A percentile compares a stretch with the other conserved stretches of the same genome.
phyloP scores from a whole-genome alignment of 2,113 vertebrate species.

The Circaetus cinerascens region DNA sequence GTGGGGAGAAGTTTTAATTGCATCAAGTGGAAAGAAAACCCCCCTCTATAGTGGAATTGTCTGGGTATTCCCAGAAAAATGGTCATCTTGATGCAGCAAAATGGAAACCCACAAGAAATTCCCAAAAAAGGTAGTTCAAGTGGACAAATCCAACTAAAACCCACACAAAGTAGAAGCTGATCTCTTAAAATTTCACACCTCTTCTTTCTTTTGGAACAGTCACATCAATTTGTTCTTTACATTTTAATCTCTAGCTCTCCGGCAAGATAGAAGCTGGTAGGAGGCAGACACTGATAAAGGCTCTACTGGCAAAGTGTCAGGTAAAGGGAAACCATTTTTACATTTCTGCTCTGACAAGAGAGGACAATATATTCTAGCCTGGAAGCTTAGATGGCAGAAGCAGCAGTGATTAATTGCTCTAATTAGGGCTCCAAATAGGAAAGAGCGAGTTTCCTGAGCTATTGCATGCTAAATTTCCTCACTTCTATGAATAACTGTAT shows the following conservation, averaged over 20 bases:
- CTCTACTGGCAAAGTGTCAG: slow-evolving; percentile 16
- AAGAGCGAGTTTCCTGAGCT: slow-evolving; percentile 35
- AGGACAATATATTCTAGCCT: slow-evolving; percentile 46
- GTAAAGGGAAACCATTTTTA: slow-evolving; percentile 48
- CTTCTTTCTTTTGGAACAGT: slow-evolving; percentile 24
- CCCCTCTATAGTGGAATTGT: neutral
- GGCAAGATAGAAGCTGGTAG: slow-evolving; percentile 26
- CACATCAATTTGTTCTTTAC: neutral
- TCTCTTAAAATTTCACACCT: slow-evolving; percentile 10
- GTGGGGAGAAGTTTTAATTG: neutral
- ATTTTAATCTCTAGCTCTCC: slow-evolving; percentile 7
- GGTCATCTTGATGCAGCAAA: neutral
- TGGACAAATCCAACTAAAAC: neutral
- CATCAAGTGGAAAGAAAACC: neutral
- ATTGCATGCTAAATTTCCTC: slow-evolving; percentile 4
- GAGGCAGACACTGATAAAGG: slow-evolving; percentile 44
- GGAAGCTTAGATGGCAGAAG: slow-evolving; percentile 37
- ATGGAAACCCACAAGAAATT: neutral
- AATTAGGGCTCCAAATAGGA: slow-evolving; percentile 49
- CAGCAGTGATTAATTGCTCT: slow-evolving; percentile 60
- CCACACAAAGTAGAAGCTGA: neutral
- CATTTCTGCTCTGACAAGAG: slow-evolving; percentile 29
- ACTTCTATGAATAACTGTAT: slow-evolving; percentile 36
- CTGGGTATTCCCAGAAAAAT: neutral
- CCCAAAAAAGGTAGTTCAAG: neutral